phyloP scores from a whole-genome alignment of 2,888 invertebrate genomes.

The Pandemis heparana region DNA sequence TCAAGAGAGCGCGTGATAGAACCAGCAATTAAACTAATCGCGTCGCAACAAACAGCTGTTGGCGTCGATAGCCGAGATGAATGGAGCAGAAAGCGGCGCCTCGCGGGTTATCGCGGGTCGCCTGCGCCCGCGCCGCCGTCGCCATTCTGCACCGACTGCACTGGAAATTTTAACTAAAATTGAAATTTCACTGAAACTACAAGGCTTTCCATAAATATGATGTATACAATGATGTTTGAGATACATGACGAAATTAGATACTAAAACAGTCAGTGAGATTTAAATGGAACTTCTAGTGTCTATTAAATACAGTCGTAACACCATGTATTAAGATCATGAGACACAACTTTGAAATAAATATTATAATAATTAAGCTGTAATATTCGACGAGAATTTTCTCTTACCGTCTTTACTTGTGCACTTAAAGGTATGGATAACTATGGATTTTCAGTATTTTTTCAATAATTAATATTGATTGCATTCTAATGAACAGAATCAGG shows the following conservation, averaged over 20 bases:
- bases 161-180: neutral
- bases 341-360: too few species aligned
- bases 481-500: constrained; percentile 41
- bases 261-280: too few species aligned
- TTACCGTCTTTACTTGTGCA: too few species aligned
- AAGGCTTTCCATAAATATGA: too few species aligned
- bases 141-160: constrained; percentile 23
- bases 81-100: constrained; percentile 65
- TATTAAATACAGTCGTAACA: too few species aligned
- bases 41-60: constrained; percentile 69
- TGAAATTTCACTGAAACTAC: neutral
- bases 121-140: constrained; percentile 12
- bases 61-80: constrained; percentile 41
- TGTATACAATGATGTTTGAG: too few species aligned
- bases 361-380: too few species aligned
- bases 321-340: too few species aligned
- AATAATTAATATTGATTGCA: constrained; percentile 20
- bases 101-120: constrained; percentile 79
- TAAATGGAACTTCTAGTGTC: too few species aligned
- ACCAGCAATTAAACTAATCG: constrained; percentile 72
- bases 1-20: constrained; percentile 59
- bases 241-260: too few species aligned
- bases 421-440: neutral
- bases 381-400: too few species aligned
- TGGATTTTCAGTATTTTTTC: neutral